Evolutionary conservation across 2,797 vertebrate genomes (phyloP).

Genomic region (Pipistrellus nathusii): DNA sequence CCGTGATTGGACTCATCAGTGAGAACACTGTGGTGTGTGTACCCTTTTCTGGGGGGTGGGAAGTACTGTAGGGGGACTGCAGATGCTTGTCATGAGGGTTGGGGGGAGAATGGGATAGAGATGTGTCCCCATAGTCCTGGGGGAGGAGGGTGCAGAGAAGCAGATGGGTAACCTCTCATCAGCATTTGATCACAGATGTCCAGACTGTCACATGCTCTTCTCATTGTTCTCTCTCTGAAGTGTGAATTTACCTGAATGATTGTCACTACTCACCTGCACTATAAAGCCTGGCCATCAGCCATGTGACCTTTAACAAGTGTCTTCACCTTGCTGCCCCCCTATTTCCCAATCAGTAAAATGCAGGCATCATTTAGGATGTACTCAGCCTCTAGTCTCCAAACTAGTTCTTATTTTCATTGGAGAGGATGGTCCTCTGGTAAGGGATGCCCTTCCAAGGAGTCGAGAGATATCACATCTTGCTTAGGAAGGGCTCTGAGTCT

Average conservation of each 20-base stretch:
- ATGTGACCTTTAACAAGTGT: not conserved
- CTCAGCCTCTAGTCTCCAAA: not conserved
- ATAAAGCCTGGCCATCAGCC: not conserved
- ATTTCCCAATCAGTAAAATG: not conserved
- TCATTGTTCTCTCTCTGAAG: not conserved
- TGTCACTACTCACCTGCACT: not conserved
- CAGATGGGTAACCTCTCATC: not conserved
- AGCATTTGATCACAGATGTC: not conserved
- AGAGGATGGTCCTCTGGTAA: not conserved
- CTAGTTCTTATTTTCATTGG: not conserved
- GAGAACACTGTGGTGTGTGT: not conserved
- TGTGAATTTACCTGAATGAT: not conserved
- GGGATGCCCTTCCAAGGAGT: accelerated
- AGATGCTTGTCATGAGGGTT: not conserved
- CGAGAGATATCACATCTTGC: not conserved
- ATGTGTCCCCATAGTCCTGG: not conserved
- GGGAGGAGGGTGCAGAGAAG: not conserved
- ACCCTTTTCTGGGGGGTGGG: not conserved
- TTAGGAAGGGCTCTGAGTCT: not conserved
- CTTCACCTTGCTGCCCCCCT: not conserved
- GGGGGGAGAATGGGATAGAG: not conserved
- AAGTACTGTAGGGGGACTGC: not conserved
- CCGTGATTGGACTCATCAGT: constrained; percentile 3
- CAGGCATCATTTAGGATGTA: not conserved
- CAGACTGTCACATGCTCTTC: not conserved